phyloP scores from a whole-genome alignment of 2,113 vertebrate species.

The Glaucomys volans region DNA sequence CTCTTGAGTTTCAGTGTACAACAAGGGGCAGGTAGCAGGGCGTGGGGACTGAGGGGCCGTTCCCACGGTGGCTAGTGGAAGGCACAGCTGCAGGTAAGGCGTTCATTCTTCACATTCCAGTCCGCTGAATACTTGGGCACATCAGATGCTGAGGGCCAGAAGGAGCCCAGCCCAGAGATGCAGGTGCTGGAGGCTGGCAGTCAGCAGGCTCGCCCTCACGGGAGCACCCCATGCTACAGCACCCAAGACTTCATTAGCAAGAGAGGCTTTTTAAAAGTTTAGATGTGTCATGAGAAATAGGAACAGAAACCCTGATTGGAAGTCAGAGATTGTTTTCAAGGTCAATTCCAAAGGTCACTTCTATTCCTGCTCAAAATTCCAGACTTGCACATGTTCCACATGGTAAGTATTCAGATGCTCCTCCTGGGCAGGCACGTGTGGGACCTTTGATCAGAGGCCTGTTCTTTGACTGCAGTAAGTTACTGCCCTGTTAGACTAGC shows the following conservation, averaged over 20 bases:
- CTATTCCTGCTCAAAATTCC: neutral
- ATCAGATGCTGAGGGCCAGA: neutral
- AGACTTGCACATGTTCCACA: accelerated
- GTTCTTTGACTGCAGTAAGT: neutral
- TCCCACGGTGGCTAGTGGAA: accelerated
- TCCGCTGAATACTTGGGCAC: neutral
- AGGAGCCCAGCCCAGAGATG: neutral
- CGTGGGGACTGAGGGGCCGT: accelerated
- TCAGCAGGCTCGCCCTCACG: neutral
- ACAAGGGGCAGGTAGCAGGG: no score
- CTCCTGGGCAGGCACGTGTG: accelerated
- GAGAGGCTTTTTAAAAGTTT: neutral
- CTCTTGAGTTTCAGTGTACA: no score
- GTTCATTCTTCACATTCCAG: neutral
- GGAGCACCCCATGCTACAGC: neutral
- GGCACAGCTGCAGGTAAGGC: accelerated
- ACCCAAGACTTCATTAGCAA: no score
- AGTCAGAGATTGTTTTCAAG: neutral
- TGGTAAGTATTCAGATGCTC: neutral
- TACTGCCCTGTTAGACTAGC: neutral
- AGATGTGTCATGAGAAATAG: neutral
- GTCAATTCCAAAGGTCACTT: neutral
- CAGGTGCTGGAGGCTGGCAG: neutral
- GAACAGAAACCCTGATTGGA: neutral
- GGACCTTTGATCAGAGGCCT: no score